Conservation (phyloP, 2,797 vertebrate genomes). For the Lerista edwardsae region DNA sequence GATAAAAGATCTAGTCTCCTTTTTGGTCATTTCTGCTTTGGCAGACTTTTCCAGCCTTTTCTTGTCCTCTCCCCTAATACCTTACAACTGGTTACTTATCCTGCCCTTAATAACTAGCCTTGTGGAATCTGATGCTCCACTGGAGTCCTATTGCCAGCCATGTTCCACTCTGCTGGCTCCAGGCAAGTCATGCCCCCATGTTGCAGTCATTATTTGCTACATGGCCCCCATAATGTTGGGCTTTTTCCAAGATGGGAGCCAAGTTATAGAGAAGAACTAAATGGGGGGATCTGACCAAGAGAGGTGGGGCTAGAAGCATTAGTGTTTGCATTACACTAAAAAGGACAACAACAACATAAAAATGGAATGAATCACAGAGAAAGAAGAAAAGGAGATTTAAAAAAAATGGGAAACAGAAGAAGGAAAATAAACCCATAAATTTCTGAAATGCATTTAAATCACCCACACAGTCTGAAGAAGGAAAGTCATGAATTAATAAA, state of each 20-base stretch:
- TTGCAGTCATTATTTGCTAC: not conserved
- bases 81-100: not conserved
- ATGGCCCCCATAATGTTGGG: not conserved
- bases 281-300: not conserved
- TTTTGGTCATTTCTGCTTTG: not conserved
- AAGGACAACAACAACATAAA: not conserved
- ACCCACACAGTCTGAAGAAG: not conserved
- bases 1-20: not conserved
- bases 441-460: not conserved
- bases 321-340: no score
- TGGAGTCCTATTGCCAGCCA: not conserved
- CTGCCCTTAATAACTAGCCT: not conserved
- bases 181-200: not conserved
- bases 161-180: no score
- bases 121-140: not conserved
- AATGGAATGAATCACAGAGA: not conserved
- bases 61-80: no score
- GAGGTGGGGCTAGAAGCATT: no score
- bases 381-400: not conserved
- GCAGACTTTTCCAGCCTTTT: not conserved
- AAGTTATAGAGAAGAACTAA: not conserved
- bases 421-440: not conserved
- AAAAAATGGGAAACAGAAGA: not conserved
- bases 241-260: not conserved
- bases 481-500: not conserved